Evolutionary conservation across 1,140 invertebrate genomes (phyloP), one percentile per base, ranked within the genome.

Genomic region (Bombus sibiricus): DNA sequence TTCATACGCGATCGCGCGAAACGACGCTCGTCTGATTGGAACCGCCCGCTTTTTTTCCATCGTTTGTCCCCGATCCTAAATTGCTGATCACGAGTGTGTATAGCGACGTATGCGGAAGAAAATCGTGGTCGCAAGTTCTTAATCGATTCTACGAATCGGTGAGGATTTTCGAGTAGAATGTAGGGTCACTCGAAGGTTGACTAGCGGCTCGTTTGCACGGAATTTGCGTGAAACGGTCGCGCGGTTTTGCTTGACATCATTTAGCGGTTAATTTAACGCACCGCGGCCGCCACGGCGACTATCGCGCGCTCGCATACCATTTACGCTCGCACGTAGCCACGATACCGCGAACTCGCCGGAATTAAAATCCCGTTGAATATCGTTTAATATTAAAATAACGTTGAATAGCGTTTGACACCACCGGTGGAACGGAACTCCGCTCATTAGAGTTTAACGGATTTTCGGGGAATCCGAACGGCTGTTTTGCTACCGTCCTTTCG

Each of bases 371-470:
- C 77, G 62, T 47, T 68, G n/a, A 28, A 47, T 69, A 68, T 79
- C 77, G 64, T 66, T 79, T 79, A 37, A 68, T 68, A 68, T 91
- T 88, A 85, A 92, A 92, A 86, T 79, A 79, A 79, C 64, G 39
- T 57, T 71, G 78, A 47, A 82, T 77, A 57, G 47, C 39, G 43
- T 79, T 78, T 57, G 64, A 86, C 72, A 28, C 59, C 28, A 28
- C 53, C 34, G 34, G 2, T 37, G 18, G 8, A 18, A 15, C 32
- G 32, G 69, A 37, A 82, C 81, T 72, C 57, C 57, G 3, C 37
- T 37, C 53, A 32, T 15, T 39, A 37, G 28, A 53, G 34, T 41
- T 79, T 68, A 9, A 22, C 39, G 32, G 9, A 79, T 68, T 68
- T 77, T 62, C 75, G n/a, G 18, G 3, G 3, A 59, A 39, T 10